Evolutionary conservation across 1,140 invertebrate genomes (phyloP), one percentile per base, ranked within the genome.

Genomic region (Drosophila carrolli): DNA sequence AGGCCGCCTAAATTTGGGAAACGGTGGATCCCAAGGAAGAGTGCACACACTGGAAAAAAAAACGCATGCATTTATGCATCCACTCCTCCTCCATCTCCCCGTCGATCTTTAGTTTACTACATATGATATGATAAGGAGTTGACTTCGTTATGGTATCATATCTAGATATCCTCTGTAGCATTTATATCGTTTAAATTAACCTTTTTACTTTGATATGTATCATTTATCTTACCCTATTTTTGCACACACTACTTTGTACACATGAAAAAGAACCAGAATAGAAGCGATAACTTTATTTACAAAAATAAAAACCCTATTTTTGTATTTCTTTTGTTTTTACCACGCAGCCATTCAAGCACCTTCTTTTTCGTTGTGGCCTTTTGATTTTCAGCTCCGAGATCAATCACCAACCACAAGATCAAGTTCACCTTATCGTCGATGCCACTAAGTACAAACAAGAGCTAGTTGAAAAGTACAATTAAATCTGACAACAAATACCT

Each of bases 131-230:
- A 59, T 82, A 68, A 56, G 62, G 63, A 72, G 83, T 89, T 58
- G 76, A 76, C 62, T 79, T 80, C 65, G 47, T 62, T 56, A 77
- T 80, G 32, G 38, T 74, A 62, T 85, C 65, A 60, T 84, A 76
- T 78, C 57, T 84, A 78, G 83, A 77, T 74, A 59, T 85, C 44
- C 60, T 80, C 61, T 75, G 57, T 82, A 89, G 90, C 85, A 91
- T 90, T 91, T 91, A 67, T 72, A 73, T 75, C 78, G 83, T 77
- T 82, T 77, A 86, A 91, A 91, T 89, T 91, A 72, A 83, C 77
- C 70, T 78, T 91, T 82, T 55, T 46, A 58, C 46, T 63, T 88
- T 89, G 79, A 80, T 74, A 80, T 82, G 78, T 70, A 77, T 60
- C 54, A 53, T 70, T 77, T 80, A 81, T 78, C 83, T 86, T 78